These are phyloP conservation scores for Premnoplex brunnescens DNA, from an alignment of 2,797 vertebrate species.

Conservation along the genomic window DNA sequence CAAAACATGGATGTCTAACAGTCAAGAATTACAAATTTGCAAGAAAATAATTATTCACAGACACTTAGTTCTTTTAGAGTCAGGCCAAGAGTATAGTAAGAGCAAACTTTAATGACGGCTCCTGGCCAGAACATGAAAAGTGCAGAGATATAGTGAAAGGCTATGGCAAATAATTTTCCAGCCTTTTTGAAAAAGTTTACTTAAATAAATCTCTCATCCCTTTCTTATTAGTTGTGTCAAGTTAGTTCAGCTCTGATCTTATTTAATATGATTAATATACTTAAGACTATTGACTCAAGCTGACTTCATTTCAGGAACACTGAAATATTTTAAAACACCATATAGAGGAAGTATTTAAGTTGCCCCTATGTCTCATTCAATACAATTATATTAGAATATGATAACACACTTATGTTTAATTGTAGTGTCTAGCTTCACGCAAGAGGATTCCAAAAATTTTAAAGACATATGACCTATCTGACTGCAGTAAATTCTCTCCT, in stretches of 20 bases:
- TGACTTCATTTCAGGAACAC: not conserved
- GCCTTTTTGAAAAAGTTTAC: not conserved
- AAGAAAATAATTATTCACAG: not conserved
- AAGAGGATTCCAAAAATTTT: not conserved
- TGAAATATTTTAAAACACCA: not conserved
- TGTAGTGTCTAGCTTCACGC: not conserved
- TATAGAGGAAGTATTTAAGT: not conserved
- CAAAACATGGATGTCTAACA: not conserved
- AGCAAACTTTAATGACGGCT: not conserved
- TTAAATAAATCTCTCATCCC: not conserved
- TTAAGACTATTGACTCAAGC: not conserved
- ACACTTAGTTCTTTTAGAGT: not conserved
- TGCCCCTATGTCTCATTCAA: not conserved
- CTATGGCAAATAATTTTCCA: not conserved
- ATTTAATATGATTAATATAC: not conserved
- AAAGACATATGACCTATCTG: conserved; percentile 47
- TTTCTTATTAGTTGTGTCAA: not conserved
- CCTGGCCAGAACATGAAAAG: not conserved
- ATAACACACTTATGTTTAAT: conserved; percentile 1
- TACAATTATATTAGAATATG: not conserved
- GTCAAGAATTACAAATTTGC: not conserved
- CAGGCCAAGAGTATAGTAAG: not conserved
- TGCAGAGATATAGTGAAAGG: not conserved
- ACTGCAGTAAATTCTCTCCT: conserved; percentile 52
- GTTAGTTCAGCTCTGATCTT: not conserved